Conservation (phyloP, 1,140 invertebrate species). For the Panagrolaimus sp. region DNA sequence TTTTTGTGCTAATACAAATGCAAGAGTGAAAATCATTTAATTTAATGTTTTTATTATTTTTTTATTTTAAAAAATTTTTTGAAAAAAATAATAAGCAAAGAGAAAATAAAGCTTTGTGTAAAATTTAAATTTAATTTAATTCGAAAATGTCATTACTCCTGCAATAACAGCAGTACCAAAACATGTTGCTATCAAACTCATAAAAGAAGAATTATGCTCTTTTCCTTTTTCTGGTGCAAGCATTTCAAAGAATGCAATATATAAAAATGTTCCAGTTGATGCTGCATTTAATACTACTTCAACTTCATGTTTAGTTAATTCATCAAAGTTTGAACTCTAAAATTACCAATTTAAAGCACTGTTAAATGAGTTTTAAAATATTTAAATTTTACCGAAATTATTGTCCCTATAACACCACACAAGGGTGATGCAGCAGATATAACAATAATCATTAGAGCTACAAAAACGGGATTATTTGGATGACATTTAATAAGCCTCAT, state of each 20-base stretch:
- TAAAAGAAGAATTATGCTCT: conserved; percentile 16
- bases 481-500: conserved; percentile 33
- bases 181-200: conserved; percentile 29
- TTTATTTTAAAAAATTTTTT: too few species aligned
- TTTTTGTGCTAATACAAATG: too few species aligned
- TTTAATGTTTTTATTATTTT: too few species aligned
- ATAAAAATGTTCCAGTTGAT: conserved; percentile 29
- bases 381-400: conserved; percentile 18
- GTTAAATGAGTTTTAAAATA: not conserved
- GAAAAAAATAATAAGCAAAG: too few species aligned
- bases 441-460: conserved; percentile 16
- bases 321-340: conserved; percentile 22
- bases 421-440: conserved; percentile 25
- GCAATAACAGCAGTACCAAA: conserved; percentile 28
- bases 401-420: conserved; percentile 28
- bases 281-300: conserved; percentile 25
- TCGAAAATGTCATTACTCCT: conserved; percentile 18
- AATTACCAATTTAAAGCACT: not conserved
- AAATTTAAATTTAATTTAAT: not conserved
- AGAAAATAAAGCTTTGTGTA: too few species aligned
- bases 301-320: conserved; percentile 21
- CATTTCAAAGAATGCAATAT: conserved; percentile 36
- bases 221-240: conserved; percentile 24
- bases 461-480: conserved; percentile 21
- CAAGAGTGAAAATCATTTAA: too few species aligned